These are phyloP conservation scores for Protobothrops mucrosquamatus DNA, from an alignment of 2,113 vertebrate genomes.

Conservation along the genomic window DNA sequence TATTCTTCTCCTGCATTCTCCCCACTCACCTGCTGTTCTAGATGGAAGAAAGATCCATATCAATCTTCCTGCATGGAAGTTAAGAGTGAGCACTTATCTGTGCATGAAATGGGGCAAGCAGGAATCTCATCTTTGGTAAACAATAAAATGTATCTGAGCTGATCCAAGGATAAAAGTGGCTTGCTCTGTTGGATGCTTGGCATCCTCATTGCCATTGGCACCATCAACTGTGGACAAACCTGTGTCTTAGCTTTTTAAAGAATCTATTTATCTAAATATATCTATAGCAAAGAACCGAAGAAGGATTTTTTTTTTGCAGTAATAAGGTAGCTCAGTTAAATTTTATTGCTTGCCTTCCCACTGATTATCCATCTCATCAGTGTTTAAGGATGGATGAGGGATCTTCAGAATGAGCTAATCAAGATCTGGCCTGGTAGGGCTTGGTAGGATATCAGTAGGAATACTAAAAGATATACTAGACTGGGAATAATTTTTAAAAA, in stretches of 20 bases:
- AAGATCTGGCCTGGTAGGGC: not conserved
- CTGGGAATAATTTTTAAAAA: not conserved
- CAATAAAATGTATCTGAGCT: not conserved
- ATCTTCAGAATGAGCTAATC: not conserved
- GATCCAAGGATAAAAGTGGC: not conserved
- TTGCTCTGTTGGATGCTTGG: not conserved
- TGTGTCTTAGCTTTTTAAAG: not conserved
- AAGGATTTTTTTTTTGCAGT: no score
- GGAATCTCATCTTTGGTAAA: not conserved
- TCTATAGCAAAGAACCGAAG: not conserved
- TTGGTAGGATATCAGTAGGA: not conserved
- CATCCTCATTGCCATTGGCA: not conserved
- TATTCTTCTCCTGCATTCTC: not conserved
- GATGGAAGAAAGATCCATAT: not conserved
- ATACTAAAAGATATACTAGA: not conserved
- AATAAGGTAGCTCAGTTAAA: not conserved
- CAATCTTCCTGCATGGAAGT: not conserved
- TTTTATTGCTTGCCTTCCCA: not conserved
- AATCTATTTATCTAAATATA: not conserved
- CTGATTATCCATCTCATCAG: no score
- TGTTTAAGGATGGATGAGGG: not conserved
- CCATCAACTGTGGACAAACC: not conserved
- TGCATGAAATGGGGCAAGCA: not conserved
- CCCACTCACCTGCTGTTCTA: not conserved
- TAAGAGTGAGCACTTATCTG: not conserved